These are phyloP conservation scores for Perizoma flavofasciatum DNA, from an alignment of 2,888 invertebrate species.

Conservation along the genomic window DNA sequence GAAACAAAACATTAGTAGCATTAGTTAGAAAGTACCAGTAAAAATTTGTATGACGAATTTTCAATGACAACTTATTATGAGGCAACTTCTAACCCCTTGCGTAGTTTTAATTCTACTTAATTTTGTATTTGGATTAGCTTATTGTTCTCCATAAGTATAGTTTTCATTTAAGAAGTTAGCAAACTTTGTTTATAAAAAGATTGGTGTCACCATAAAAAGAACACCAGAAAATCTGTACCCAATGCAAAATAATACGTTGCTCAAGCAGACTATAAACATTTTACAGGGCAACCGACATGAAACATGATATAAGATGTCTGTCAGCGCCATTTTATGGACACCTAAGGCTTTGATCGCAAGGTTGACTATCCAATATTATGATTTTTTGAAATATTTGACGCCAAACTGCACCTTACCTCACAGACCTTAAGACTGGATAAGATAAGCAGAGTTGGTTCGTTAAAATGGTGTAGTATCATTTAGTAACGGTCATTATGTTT, in stretches of 20 bases:
- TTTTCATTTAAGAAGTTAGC: too few species aligned
- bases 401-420: constrained; percentile 17
- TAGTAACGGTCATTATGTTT: constrained; percentile 4
- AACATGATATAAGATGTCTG: constrained; percentile 25
- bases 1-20: too few species aligned
- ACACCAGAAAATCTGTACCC: constrained; percentile 5
- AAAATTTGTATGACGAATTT: too few species aligned
- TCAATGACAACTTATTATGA: too few species aligned
- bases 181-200: not conserved
- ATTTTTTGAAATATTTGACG: not conserved
- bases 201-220: not conserved
- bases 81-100: too few species aligned
- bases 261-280: constrained; percentile 28
- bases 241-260: constrained; percentile 25
- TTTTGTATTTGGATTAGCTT: too few species aligned
- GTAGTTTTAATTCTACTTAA: too few species aligned
- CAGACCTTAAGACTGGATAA: not conserved
- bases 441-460: not conserved
- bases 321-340: constrained; percentile 27
- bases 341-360: constrained; percentile 22
- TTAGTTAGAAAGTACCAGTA: too few species aligned
- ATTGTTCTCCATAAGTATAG: too few species aligned
- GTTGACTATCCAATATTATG: constrained; percentile 19
- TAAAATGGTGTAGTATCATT: constrained; percentile 7
- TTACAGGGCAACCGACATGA: constrained; percentile 31